Base-by-base conservation (phyloP, 2,888 invertebrate genomes). In the Sicus ferrugineus region DNA sequence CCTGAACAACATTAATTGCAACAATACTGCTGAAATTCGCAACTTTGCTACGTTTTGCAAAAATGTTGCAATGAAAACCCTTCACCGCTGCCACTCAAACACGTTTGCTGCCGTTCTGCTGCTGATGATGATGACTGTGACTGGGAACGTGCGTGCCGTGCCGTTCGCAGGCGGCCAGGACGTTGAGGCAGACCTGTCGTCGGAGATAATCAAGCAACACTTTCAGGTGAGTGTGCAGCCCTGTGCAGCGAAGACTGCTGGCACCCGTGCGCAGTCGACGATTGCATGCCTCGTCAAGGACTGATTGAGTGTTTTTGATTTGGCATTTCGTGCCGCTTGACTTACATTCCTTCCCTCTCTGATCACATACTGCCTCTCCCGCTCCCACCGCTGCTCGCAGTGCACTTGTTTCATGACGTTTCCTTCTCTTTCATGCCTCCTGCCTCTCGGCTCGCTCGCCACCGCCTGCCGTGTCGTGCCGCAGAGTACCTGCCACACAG, bases 401-500 rank as follows among this genome's bases (percentile, higher is more conserved):
- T 46, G 14, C 46, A 46, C 19, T 46, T 46, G 19, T 16, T 38
- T 46, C 9, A 46, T 46, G 3, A 19, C 14, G 14, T 46, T 46
- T 46, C 4, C 5, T 46, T 19, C 19, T 46, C 46, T 9, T 46
- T 3, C n/a, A n/a, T n/a, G n/a, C n/a, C n/a, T n/a, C n/a, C n/a
- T 9, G 2, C 28, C 28, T 23, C 28, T 23, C 2, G 14, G 23
- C n/a, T 31, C 21, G 34, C 28, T 30, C 21, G 5, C 21, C 34
- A 34, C 16, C 21, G 4, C 16, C 28, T 28, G 5, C 30, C 16
- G 14, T 34, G 5, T n/a, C 19, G 5, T 48, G 6, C 62, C 23
- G 11, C 90, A 94, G 86, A 94, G 94, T 80, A 95, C 95, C 77
- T 95, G 96, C 86, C 94, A 95, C 86, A 90, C 92, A 76, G 95